Evolutionary conservation across 2,888 invertebrate species (phyloP), one percentile per base, ranked within the genome.

Genomic region (Latrodectus hesperus): DNA sequence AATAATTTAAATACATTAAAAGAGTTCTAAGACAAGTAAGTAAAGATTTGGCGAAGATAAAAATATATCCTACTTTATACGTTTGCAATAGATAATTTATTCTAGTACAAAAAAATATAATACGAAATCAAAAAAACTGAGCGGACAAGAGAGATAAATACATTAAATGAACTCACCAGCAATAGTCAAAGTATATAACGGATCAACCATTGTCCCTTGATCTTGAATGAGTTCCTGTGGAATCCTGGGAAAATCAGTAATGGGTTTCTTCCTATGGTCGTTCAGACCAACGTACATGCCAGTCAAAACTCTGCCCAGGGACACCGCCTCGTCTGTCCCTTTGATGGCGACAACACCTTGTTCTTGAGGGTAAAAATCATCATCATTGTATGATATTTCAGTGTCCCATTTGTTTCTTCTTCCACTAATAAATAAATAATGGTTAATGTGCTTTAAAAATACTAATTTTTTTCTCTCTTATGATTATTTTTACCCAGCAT

Each of bases 241-340:
- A 22, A 81, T 51, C 9, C 51, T 51, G 16, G 55, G 9, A 49
- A 67, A 22, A 22, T 65, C 71, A 22, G 9, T 9, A 12, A 81
- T 12, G 8, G 51, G 26, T 10, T 16, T 65, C 38, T 60, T 68
- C 16, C 68, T 65, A 0, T 68, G 16, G 17, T 14, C 16, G 6
- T 72, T 68, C 9, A 88, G 51, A 14, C 87, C 87, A 52, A 83
- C 78, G 16, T 82, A 83, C n/a, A 88, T 26, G 26, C 82, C 87
- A 6, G 60, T 71, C 11, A 88, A 17, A 14, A 88, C 87, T 52
- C 52, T 77, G 6, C 83, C 78, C 0, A 88, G 73, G 10, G 73
- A 53, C 14, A 88, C 87, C 49, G 82, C 82, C 14, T 60, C 65
- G 3, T 74, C 65, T 5, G 78, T 55, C 5, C 82, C 79, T n/a